Evolutionary conservation across 2,888 invertebrate species (phyloP).

Genomic region (Venusia cambrica): DNA sequence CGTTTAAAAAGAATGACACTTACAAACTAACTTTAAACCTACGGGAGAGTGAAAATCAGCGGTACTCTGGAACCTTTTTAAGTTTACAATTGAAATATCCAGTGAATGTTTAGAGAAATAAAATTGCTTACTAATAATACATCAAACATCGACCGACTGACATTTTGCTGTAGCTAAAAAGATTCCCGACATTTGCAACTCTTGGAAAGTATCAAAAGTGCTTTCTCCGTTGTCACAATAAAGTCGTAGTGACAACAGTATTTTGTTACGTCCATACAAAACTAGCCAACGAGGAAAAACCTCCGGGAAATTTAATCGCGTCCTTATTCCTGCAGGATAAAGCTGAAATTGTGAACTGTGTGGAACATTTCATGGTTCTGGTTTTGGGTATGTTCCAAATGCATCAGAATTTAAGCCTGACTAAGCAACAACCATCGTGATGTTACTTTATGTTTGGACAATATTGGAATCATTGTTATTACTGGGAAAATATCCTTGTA

Average conservation of each 20-base stretch:
- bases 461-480: conserved; percentile 2
- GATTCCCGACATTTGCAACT: conserved; percentile 14
- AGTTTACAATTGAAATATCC: too few species aligned
- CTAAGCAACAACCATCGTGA: conserved; percentile 28
- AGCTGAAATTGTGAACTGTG: conserved; percentile 8
- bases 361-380: conserved; percentile 9
- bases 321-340: conserved; percentile 11
- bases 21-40: too few species aligned
- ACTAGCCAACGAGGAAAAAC: conserved; percentile 12
- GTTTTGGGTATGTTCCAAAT: conserved; percentile 34
- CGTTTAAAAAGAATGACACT: too few species aligned
- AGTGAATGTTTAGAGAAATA: too few species aligned
- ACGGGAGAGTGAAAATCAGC: too few species aligned
- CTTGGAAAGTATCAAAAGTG: conserved; percentile 21
- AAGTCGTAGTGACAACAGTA: conserved; percentile 22
- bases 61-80: too few species aligned
- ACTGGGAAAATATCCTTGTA: conserved; percentile 2
- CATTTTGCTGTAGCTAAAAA: too few species aligned
- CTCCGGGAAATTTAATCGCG: conserved; percentile 2
- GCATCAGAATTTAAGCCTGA: conserved; percentile 32
- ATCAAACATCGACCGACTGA: too few species aligned
- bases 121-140: too few species aligned
- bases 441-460: conserved; percentile 26
- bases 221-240: conserved; percentile 22
- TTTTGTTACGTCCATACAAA: conserved; percentile 25